Conservation (phyloP, 2,888 invertebrate species). For the Ophion slaviceki region DNA sequence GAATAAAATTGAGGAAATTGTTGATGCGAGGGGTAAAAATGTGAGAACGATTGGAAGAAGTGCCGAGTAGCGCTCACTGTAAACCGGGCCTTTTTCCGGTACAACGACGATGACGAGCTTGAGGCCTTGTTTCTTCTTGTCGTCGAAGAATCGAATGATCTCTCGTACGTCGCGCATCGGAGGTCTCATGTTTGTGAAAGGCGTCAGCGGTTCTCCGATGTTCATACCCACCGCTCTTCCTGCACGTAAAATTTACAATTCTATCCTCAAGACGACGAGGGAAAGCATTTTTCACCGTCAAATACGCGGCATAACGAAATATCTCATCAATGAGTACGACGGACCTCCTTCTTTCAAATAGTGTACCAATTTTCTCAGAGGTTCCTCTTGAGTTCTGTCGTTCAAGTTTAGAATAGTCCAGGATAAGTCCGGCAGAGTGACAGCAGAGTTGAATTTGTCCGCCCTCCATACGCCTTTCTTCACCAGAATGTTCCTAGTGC, state of each 20-base stretch:
- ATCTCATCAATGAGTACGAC: conserved; percentile 37
- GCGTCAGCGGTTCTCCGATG: conserved; percentile 71
- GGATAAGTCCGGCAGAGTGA: conserved; percentile 68
- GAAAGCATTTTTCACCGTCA: background rate
- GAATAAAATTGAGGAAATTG: background rate
- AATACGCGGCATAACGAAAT: background rate
- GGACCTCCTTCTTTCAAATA: conserved; percentile 74
- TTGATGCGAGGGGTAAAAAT: background rate
- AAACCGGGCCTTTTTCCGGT: conserved; percentile 83
- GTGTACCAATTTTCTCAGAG: conserved; percentile 72
- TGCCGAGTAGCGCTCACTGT: conserved; percentile 81
- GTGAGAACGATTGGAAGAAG: background rate
- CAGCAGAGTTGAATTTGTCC: conserved; percentile 76
- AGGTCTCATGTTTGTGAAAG: conserved; percentile 65
- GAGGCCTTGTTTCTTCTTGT: conserved; percentile 76
- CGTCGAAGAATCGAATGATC: conserved; percentile 71
- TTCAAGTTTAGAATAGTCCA: conserved; percentile 85
- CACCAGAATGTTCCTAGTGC: conserved; percentile 82
- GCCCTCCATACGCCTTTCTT: conserved; percentile 84
- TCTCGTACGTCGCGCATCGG: conserved; percentile 49
- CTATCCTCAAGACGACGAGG: too few species aligned
- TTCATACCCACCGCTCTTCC: conserved; percentile 75
- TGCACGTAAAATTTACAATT: conserved; percentile 23
- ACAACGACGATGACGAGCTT: conserved; percentile 88
- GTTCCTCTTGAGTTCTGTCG: conserved; percentile 67